These are phyloP conservation scores for Aldrovandia affinis DNA, from an alignment of 2,797 vertebrate species.

Conservation along the genomic window DNA sequence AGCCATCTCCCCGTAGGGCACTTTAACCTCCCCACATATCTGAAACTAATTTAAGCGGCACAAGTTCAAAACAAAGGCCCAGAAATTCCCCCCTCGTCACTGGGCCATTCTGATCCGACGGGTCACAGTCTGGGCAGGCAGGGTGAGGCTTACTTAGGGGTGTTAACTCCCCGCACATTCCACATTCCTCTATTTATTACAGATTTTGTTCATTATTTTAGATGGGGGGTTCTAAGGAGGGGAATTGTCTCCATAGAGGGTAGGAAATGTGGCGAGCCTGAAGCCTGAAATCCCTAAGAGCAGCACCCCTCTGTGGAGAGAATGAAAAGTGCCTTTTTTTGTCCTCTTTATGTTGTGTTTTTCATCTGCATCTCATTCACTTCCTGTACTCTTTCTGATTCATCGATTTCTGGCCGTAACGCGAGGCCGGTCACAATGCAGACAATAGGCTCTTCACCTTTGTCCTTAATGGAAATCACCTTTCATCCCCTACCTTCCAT, in stretches of 20 bases:
- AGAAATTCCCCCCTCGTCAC: not conserved
- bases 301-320: conserved; percentile 7
- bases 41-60: not conserved
- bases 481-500: no score
- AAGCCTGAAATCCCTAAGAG: not conserved
- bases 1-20: conserved; percentile 34
- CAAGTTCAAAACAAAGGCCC: not conserved
- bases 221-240: not conserved
- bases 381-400: not conserved
- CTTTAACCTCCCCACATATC: not conserved
- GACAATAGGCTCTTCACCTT: not conserved
- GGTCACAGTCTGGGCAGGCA: not conserved
- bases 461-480: not conserved
- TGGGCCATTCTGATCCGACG: not conserved
- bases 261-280: not conserved
- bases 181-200: not conserved
- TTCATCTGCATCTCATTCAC: not conserved
- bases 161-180: not conserved
- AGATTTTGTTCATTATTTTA: not conserved
- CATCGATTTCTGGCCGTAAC: not conserved
- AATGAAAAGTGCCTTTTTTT: not conserved
- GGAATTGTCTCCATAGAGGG: not conserved
- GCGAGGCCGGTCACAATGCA: not conserved
- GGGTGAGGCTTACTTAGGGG: not conserved
- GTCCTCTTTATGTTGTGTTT: not conserved